phyloP scores from a whole-genome alignment of 2,797 vertebrate species.

The Pogonophryne albipinna region DNA sequence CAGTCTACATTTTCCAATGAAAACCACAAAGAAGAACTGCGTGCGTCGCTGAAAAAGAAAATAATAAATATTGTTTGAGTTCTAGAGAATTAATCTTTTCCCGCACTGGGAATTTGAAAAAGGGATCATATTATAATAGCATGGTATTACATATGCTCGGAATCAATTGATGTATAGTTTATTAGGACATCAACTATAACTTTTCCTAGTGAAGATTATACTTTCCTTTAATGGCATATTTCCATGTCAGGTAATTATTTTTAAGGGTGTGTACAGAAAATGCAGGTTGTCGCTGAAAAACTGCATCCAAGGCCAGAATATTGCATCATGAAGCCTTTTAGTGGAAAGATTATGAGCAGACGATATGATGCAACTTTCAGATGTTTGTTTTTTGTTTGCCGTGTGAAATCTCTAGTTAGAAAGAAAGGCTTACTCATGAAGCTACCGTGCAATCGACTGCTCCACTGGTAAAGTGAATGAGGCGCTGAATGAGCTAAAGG shows the following conservation, averaged over 20 bases:
- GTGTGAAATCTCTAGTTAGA: conserved; percentile 45
- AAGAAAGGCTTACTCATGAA: conserved; percentile 57
- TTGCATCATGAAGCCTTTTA: conserved; percentile 28
- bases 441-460: conserved; percentile 22
- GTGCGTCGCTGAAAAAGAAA: too few species aligned
- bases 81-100: not conserved
- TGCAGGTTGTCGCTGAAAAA: conserved; percentile 26
- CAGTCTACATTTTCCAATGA: not conserved
- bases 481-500: conserved; percentile 47
- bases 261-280: not conserved
- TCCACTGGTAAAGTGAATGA: conserved; percentile 62
- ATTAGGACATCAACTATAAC: not conserved
- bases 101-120: not conserved
- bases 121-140: too few species aligned
- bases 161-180: not conserved
- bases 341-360: conserved; percentile 39
- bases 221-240: not conserved
- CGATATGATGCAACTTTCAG: conserved; percentile 44
- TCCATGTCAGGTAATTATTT: not conserved
- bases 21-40: not conserved
- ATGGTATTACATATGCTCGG: not conserved
- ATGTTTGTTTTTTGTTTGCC: conserved; percentile 52
- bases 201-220: too few species aligned
- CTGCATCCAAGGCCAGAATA: conserved; percentile 18
- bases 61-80: conserved; percentile 1